Evolutionary conservation across 2,113 vertebrate species (phyloP), one percentile per base, ranked within the genome.

Genomic region (Crotalus helleri): DNA sequence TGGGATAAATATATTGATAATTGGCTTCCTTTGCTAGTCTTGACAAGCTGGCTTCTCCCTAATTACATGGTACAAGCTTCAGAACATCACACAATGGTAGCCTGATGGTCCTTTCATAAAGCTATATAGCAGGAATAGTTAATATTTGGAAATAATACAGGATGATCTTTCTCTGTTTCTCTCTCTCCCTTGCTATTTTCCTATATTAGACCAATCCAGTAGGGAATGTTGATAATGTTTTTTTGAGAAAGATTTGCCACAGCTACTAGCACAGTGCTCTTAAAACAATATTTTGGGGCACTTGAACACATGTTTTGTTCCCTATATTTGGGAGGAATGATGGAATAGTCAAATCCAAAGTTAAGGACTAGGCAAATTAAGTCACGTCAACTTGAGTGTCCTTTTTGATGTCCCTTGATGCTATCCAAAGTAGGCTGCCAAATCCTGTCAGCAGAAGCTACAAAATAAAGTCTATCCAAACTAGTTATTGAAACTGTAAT

Each of bases 31-130:
- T 85, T 0, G 0, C n/a, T 46, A 55, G 92, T 90, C 17, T 4
- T 39, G 5, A 5, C 89, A 93, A 91, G 91, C 54, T 91, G 17
- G 87, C 26, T 86, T 69, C 4, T 92, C 94, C 92, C 94, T 87
- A 44, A 85, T 86, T 12, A 1, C 17, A 91, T 92, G 15, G 85
- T 46, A 11, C 2, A 74, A 94, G 29, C 2, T 87, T 4, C 69
- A 85, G 26, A 91, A 46, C 11, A 59, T 10, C 29, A 39, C 49
- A 13, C 17, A 93, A 24, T 39, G 13, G 6, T 53, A 55, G 13
- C 3, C 44, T 88, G 49, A 29, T 88, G n/a, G 33, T n/a, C 61
- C 51, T 49, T 85, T 5, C 23, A 44, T 91, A 91, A 91, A 74
- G 5, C 29, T 85, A n/a, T 21, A 21, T 61, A 29, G 53, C 46